Conservation (phyloP, 2,888 invertebrate species). For the Dendrolimus pini region DNA sequence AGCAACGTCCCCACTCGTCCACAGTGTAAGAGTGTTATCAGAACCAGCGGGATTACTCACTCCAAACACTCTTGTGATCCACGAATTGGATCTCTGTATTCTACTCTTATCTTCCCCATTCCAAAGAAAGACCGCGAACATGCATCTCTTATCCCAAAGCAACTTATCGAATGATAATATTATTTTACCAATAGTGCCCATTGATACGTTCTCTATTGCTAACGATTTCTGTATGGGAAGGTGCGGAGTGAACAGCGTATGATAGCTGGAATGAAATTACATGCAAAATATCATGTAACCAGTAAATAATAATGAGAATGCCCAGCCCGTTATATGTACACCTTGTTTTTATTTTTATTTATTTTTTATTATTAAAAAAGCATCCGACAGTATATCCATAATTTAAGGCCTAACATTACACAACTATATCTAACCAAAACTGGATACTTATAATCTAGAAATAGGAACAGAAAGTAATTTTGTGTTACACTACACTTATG, state of each 20-base stretch:
- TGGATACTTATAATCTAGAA: no score
- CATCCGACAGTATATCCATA: no score
- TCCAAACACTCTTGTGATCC: constrained; percentile 28
- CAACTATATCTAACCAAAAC: no score
- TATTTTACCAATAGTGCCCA: constrained; percentile 51
- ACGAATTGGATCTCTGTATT: constrained; percentile 22
- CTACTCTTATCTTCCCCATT: constrained; percentile 21
- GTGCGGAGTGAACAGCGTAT: constrained; percentile 65
- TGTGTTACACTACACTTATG: no score
- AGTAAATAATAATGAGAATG: no score
- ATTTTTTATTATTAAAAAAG: no score
- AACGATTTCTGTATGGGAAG: constrained; percentile 64
- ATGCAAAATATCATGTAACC: no score
- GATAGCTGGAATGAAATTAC: constrained; percentile 13
- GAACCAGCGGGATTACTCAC: constrained; percentile 27
- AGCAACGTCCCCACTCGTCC: constrained; percentile 36
- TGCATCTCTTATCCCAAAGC: constrained; percentile 14
- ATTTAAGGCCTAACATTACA: no score
- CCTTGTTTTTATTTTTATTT: no score
- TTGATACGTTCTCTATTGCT: constrained; percentile 72
- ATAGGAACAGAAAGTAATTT: no score
- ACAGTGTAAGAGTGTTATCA: constrained; percentile 26
- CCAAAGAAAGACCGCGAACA: constrained; percentile 34
- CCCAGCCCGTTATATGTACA: no score
- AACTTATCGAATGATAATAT: constrained; percentile 11